Evolutionary conservation across 2,797 vertebrate genomes (phyloP).

Genomic region (Urocyon cinereoargenteus): DNA sequence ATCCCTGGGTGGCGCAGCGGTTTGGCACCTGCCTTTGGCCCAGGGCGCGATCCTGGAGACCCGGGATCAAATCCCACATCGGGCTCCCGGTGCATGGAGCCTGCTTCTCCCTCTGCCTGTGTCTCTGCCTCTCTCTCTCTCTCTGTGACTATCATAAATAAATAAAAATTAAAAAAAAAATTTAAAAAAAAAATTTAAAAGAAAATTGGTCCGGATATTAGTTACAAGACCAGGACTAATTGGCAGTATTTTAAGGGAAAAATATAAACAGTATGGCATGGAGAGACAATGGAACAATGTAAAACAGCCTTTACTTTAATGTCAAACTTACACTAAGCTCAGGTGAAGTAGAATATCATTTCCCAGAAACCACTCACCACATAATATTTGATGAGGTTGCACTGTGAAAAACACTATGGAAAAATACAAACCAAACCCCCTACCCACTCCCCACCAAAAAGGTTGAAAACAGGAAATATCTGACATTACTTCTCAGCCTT

Average conservation of each 20-base stretch:
- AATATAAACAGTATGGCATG: not conserved
- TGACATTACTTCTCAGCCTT: not conserved
- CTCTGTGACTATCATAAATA: too few relatives aligned
- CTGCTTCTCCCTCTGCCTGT: too few relatives aligned
- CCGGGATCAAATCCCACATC: too few relatives aligned
- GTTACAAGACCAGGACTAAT: not conserved
- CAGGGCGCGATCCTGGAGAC: too few relatives aligned
- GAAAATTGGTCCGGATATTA: not conserved
- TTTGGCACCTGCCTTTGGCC: too few relatives aligned
- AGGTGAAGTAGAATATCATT: not conserved
- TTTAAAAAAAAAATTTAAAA: too few relatives aligned
- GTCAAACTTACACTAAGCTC: not conserved
- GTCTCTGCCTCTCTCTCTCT: too few relatives aligned
- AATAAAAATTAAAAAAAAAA: too few relatives aligned
- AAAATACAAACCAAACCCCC: not conserved
- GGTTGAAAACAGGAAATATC: not conserved
- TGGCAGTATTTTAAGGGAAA: not conserved
- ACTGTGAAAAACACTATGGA: not conserved
- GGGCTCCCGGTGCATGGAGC: too few relatives aligned
- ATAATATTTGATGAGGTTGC: not conserved
- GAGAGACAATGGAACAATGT: not conserved
- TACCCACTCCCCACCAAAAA: not conserved
- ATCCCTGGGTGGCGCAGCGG: too few relatives aligned
- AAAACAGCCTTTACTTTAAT: not conserved
- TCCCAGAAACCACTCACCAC: conserved; percentile 1